Evolutionary conservation across 2,797 vertebrate genomes (phyloP).

Genomic region (Aselliscus stoliczkanus): DNA sequence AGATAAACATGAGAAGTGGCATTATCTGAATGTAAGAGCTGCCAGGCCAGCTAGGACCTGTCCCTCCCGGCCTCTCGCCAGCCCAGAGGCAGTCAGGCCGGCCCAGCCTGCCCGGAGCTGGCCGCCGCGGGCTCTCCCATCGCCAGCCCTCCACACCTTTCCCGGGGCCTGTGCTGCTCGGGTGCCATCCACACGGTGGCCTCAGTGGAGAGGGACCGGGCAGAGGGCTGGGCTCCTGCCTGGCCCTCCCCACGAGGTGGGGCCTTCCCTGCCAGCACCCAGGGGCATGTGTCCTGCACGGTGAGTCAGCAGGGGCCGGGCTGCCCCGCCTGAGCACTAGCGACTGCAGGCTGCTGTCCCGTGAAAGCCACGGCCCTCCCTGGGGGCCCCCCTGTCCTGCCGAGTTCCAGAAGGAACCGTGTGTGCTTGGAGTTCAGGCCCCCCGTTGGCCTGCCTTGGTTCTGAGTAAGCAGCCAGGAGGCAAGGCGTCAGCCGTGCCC

Average conservation of each 20-base stretch:
- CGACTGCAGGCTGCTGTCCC: neutral
- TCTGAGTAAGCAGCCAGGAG: neutral
- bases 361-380: neutral
- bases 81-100: too few relatives aligned
- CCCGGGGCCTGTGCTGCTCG: neutral
- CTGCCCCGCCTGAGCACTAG: neutral
- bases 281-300: neutral
- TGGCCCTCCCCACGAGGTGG: neutral
- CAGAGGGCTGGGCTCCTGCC: neutral
- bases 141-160: too few relatives aligned
- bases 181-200: neutral
- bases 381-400: neutral
- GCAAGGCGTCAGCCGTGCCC: too few relatives aligned
- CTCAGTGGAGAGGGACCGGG: neutral
- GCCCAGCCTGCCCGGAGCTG: too few relatives aligned
- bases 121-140: too few relatives aligned
- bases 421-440: too few relatives aligned
- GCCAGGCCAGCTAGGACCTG: too few relatives aligned
- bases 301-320: neutral
- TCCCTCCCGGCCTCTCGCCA: too few relatives aligned
- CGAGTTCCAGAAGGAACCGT: neutral
- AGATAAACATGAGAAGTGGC: constrained; percentile 58
- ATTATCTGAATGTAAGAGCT: constrained; percentile 57
- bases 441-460: too few relatives aligned
- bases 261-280: neutral